Base-by-base conservation (phyloP, 2,888 invertebrate genomes). In the Ctena decussata region DNA sequence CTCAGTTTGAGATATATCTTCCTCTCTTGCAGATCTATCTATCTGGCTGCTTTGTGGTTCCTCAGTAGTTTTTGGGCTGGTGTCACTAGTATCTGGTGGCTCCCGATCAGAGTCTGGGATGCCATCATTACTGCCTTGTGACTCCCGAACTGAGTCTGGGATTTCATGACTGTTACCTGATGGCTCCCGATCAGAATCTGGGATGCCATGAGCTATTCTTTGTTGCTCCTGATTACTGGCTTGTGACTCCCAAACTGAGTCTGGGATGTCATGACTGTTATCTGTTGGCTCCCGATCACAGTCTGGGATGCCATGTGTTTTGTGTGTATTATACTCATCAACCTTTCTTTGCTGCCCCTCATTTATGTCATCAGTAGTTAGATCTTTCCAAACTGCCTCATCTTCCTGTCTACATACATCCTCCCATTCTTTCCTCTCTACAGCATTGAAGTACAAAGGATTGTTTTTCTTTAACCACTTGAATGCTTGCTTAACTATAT, bases 311-410 rank as follows among this genome's bases (percentile, higher is more conserved):
- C n/a, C n/a, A n/a, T n/a, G n/a, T n/a, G n/a, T n/a, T n/a, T n/a
- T n/a, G n/a, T n/a, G n/a, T n/a, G n/a, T n/a, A n/a, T n/a, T n/a
- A n/a, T n/a, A n/a, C n/a, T n/a, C n/a, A 2, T 46, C 18, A 5
- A 2, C 21, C 6, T 46, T 5, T 46, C 21, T 18, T 3, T 21
- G 11, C 21, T 44, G 44, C 44, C 18, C 18, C 44, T 44, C 18
- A 12, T 46, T 21, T 71, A 57, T 57, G 24, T 41, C 32, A 53
- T 53, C 44, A 21, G 53, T 57, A 37, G 60, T 79, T 57, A 80
- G 76, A 32, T 84, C 76, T 73, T 80, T 60, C 85, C 85, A 82
- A 18, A 32, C 60, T 2, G 82, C 76, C 18, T 8, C 37, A 57
- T 76, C 80, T 39, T 85, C 82, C 60, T 57, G 72, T 53, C 12